A percentile compares a stretch with the other conserved stretches of the same genome.
These are phyloP conservation scores for Orchesella flavescens DNA, from an alignment of 2,888 invertebrate species.

Conservation along the genomic window DNA sequence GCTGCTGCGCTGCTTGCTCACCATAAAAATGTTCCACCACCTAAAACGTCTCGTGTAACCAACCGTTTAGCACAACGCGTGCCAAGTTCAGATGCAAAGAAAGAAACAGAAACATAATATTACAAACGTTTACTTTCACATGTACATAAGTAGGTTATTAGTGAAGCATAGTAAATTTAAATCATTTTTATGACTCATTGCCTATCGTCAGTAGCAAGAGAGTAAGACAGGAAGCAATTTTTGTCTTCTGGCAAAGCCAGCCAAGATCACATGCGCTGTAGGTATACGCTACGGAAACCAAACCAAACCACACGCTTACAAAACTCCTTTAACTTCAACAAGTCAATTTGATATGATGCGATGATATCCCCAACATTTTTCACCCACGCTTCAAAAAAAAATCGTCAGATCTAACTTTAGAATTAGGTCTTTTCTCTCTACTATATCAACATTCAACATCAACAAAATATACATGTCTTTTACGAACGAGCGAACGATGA, in stretches of 20 bases:
- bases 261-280: constrained; percentile 1
- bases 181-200: constrained; percentile 41
- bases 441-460: background rate
- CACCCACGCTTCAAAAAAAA: constrained; percentile 14
- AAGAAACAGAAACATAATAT: background rate
- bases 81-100: constrained; percentile 6
- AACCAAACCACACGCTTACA: background rate
- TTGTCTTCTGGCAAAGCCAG: constrained; percentile 4
- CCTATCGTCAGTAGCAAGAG: background rate
- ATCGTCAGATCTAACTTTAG: constrained; percentile 20
- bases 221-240: background rate
- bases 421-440: background rate
- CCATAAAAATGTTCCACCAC: background rate
- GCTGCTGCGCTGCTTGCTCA: constrained; percentile 20
- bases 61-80: background rate
- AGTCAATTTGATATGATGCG: constrained; percentile 10
- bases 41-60: too few relatives aligned
- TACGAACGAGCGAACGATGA: background rate
- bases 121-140: background rate
- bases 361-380: background rate
- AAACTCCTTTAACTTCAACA: constrained; percentile 1
- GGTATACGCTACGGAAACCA: background rate
- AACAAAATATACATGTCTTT: background rate
- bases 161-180: background rate
- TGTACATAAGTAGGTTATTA: background rate